A percentile compares a stretch with the other conserved stretches of the same genome.
Evolutionary conservation across 2,888 invertebrate genomes (phyloP).

Genomic region (Synanthedon tipuliformis): DNA sequence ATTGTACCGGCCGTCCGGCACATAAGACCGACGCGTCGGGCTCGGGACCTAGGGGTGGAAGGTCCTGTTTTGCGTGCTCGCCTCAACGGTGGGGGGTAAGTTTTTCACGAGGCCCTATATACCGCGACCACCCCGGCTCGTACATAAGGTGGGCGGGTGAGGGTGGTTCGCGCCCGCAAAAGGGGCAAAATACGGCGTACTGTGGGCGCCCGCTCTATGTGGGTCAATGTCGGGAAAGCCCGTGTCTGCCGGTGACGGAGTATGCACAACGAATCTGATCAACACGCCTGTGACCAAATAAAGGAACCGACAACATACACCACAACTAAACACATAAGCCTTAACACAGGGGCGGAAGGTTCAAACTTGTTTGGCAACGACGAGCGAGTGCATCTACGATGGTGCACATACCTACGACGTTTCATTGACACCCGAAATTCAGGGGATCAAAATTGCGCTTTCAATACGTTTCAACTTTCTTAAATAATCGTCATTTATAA

Average conservation of each 20-base stretch:
- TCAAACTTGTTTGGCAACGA: constrained; percentile 13
- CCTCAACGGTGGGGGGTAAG: constrained; percentile 62
- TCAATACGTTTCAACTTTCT: background rate
- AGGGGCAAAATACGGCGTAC: constrained; percentile 71
- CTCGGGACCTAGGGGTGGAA: constrained; percentile 55
- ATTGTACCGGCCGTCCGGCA: constrained; percentile 26
- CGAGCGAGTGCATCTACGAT: background rate
- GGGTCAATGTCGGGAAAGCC: constrained; percentile 73
- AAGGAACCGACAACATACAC: constrained; percentile 36
- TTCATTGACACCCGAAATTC: background rate
- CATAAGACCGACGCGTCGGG: constrained; percentile 51
- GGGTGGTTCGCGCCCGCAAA: constrained; percentile 70
- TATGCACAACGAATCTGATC: constrained; percentile 71
- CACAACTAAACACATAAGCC: constrained; percentile 20
- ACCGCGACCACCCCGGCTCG: constrained; percentile 69
- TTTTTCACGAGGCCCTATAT: constrained; percentile 70
- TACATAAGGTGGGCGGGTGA: constrained; percentile 66
- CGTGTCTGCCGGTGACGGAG: constrained; percentile 69
- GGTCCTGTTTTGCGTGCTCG: constrained; percentile 69
- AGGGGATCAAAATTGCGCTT: background rate
- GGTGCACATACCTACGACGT: background rate
- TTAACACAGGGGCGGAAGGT: constrained; percentile 33
- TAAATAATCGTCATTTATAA: too few relatives aligned
- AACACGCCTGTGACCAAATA: constrained; percentile 63
- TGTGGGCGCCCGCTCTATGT: constrained; percentile 70